Conservation (phyloP, 2,113 vertebrate species). For the Eonycteris spelaea region DNA sequence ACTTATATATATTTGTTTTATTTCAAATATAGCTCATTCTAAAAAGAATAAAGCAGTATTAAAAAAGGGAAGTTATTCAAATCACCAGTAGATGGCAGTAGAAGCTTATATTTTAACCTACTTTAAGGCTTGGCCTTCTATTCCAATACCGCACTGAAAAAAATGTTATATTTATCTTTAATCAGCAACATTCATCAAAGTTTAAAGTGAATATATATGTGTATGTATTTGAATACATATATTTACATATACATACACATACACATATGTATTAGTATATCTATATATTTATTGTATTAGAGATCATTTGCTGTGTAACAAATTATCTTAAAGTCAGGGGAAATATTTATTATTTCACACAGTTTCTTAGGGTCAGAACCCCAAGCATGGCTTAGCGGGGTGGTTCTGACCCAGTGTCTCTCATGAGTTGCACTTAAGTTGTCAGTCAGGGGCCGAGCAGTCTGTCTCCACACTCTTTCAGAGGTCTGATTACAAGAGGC, state of each 20-base stretch:
- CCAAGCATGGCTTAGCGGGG: background rate
- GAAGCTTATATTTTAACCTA: background rate
- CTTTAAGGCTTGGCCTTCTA: background rate
- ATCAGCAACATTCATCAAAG: background rate
- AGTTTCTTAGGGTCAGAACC: background rate
- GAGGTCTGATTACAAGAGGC: background rate
- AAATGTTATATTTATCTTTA: background rate
- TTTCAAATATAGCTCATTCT: background rate
- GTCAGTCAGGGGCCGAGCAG: background rate
- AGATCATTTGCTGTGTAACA: background rate
- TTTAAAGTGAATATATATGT: background rate
- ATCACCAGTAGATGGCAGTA: constrained; percentile 50
- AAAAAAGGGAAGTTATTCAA: background rate
- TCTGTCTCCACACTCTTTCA: background rate
- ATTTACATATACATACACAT: background rate
- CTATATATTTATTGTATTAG: background rate
- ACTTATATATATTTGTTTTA: background rate
- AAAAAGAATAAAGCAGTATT: background rate
- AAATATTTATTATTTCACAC: background rate
- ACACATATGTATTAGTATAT: background rate
- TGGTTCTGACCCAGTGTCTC: background rate
- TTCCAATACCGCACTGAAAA: background rate
- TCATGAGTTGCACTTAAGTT: background rate
- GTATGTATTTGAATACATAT: background rate
- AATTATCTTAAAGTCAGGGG: background rate